Base-by-base conservation (phyloP, 2,888 invertebrate genomes). In the Antheraea yamamai region DNA sequence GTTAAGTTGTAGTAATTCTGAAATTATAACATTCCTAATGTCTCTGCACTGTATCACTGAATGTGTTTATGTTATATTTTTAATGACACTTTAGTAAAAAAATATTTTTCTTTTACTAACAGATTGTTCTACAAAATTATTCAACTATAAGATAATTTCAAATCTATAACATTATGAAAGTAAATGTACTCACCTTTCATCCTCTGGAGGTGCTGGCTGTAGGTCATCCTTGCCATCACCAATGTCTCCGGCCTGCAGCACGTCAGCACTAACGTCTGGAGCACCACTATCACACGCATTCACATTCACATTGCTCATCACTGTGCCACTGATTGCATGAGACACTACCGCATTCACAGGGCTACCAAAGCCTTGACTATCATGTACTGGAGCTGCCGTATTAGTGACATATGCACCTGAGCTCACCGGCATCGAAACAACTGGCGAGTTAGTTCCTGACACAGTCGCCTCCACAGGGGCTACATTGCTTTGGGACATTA, bases 401-500 rank as follows among this genome's bases (percentile, higher is more conserved):
- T 90, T 93, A 55, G 85, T 82, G 75, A 88, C 91, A 74, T 93
- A 93, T 73, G 91, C 92, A 7, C 91, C 88, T 23, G 95, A 94
- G 81, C 82, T 94, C 75, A 92, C 95, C 30, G 95, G 95, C 89
- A 95, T 87, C 51, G 95, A 94, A 77, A 95, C 95, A 64, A 95
- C 95, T 12, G 95, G 95, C 4, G 95, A 95, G 83, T 95, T 95
- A 84, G 95, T 95, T 76, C 95, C 95, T 30, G 95, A 95, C 58
- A 95, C 95, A 1, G 94, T 87, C 10, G 92, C 87, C 79, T 95
- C 95, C 10, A 92, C 91, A 0, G 92, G 92, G 61, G 94, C 92
- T 26, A 95, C 94, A 81, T 89, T 95, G 83, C 91, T 92, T 83
- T 95, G 95, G n/a, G 95, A 95, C 95, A 95, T 95, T 39, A 94